Evolutionary conservation across 2,113 vertebrate species (phyloP).

Genomic region (Lasiurus borealis): DNA sequence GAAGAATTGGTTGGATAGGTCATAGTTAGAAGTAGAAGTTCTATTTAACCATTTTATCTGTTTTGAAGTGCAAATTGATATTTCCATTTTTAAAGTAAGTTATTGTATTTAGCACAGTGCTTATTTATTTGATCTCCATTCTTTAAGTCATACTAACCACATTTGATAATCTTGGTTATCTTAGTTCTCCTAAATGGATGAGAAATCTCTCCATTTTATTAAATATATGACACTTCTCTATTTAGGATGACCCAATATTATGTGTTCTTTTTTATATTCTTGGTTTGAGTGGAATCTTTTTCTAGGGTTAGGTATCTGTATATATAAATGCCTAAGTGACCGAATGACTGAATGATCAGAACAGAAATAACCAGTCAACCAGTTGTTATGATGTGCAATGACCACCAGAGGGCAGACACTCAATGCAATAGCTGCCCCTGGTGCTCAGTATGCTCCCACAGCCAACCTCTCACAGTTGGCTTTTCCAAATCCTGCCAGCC

Average conservation of each 20-base stretch:
- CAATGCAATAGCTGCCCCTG: no score
- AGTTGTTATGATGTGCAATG: no score
- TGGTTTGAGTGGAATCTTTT: not conserved
- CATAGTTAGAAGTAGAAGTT: not conserved
- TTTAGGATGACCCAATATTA: not conserved
- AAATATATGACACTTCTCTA: not conserved
- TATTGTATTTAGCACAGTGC: not conserved
- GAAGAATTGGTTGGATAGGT: not conserved
- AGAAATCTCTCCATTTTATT: not conserved
- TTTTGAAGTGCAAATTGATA: not conserved
- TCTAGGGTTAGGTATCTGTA: not conserved
- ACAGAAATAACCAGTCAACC: accelerated
- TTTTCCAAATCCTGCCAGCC: no score
- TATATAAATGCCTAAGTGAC: no score
- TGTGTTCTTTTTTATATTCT: not conserved
- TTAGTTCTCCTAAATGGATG: not conserved
- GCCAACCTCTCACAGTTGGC: no score
- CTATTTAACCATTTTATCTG: constrained; percentile 17
- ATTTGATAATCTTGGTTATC: not conserved
- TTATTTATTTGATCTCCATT: not conserved
- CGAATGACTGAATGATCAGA: no score
- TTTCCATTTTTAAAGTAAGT: constrained; percentile 43
- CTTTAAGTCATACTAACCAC: not conserved
- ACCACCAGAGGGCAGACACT: no score
- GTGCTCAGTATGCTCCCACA: no score